Conservation (phyloP, 2,888 invertebrate genomes). For the Aphelenchoides bicaudatus region DNA sequence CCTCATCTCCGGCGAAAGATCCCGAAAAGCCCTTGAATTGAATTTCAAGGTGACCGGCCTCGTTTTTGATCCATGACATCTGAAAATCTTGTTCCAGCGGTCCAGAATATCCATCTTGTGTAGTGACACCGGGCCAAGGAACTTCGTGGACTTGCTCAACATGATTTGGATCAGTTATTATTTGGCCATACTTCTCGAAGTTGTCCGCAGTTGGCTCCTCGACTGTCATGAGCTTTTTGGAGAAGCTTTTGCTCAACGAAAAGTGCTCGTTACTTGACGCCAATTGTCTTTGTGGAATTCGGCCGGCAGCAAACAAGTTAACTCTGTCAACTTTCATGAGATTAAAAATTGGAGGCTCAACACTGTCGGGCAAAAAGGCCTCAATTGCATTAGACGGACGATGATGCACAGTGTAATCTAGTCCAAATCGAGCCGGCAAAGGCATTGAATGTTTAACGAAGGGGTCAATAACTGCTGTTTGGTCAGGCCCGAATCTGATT, state of each 20-base stretch:
- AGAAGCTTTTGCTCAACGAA: conserved; percentile 15
- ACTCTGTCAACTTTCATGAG: conserved; percentile 17
- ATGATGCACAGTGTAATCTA: conserved; percentile 11
- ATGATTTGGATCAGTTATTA: conserved; percentile 25
- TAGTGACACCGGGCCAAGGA: conserved; percentile 23
- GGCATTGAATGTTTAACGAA: conserved; percentile 36
- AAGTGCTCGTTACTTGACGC: conserved; percentile 12
- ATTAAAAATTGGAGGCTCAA: conserved; percentile 8
- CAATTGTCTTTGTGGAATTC: conserved; percentile 9
- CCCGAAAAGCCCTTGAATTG: conserved; percentile 36
- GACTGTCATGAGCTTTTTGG: conserved; percentile 26
- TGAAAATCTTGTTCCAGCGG: conserved; percentile 30
- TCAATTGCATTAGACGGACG: conserved; percentile 14
- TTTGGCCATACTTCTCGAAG: conserved; percentile 25
- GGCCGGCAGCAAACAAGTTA: conserved; percentile 8
- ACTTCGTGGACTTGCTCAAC: conserved; percentile 21
- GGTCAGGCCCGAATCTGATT: conserved; percentile 24
- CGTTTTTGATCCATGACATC: conserved; percentile 19
- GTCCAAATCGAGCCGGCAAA: conserved; percentile 21
- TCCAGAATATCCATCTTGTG: conserved; percentile 24
- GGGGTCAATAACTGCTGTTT: conserved; percentile 28
- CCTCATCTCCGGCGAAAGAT: conserved; percentile 41
- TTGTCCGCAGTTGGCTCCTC: conserved; percentile 20
- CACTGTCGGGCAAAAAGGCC: conserved; percentile 10
- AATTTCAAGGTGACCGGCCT: neutral